Percentiles rank a stretch among this genome's conserved stretches.
These are phyloP conservation scores for Umimayanthus chanpuru DNA, from an alignment of 92 coral and sea anemone species.

Conservation along the genomic window DNA sequence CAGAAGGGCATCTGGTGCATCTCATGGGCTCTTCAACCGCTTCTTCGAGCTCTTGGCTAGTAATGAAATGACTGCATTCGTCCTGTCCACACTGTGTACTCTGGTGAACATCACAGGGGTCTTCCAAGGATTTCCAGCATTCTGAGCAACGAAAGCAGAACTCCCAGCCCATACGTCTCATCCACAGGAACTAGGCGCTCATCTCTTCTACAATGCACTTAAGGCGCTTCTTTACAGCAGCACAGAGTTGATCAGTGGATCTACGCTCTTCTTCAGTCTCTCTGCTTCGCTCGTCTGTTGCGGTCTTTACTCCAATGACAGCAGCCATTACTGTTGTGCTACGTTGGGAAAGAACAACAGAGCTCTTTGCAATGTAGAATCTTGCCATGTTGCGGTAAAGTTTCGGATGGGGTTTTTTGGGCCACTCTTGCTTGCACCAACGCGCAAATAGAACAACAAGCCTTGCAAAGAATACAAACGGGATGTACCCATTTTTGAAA, in stretches of 20 bases:
- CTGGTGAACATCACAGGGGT: neutral
- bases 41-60: neutral
- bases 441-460: conserved; percentile 43
- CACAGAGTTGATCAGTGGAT: neutral
- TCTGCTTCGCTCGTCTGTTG: neutral
- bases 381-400: conserved; percentile 48
- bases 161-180: conserved; percentile 39
- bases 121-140: conserved; percentile 33
- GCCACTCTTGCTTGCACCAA: conserved; percentile 40
- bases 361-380: conserved; percentile 36
- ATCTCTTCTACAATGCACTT: conserved; percentile 38
- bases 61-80: conserved; percentile 3
- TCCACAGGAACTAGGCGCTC: conserved; percentile 55
- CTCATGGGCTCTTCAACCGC: neutral
- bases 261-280: too few species aligned
- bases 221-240: conserved; percentile 30
- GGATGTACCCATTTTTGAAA: conserved; percentile 48
- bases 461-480: conserved; percentile 49
- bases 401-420: conserved; percentile 38
- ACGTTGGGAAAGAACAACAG: conserved; percentile 29
- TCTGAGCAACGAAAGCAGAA: conserved; percentile 46
- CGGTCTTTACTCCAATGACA: neutral
- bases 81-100: neutral
- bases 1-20: neutral
- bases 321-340: neutral